phyloP scores from a whole-genome alignment of 2,797 vertebrate genomes.

The Sebastes diploproa region DNA sequence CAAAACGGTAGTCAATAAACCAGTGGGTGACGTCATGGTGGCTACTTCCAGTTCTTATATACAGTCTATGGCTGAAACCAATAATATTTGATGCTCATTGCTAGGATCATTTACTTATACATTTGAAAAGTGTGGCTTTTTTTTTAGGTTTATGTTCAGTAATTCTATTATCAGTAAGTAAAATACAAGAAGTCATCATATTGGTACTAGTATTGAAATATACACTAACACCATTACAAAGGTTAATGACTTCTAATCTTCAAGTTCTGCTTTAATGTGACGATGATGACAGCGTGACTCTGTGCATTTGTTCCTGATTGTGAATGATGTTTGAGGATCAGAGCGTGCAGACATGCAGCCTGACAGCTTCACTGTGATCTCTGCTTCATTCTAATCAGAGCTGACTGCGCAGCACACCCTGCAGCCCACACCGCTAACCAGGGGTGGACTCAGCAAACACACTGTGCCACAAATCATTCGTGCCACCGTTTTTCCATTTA shows the following conservation, averaged over 20 bases:
- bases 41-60: background rate
- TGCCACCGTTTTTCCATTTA: background rate
- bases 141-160: background rate
- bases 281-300: background rate
- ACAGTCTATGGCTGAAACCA: background rate
- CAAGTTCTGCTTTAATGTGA: background rate
- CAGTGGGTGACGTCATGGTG: background rate
- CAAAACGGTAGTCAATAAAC: background rate
- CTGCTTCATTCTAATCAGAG: background rate
- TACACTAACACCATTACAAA: background rate
- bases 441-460: background rate
- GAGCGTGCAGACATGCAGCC: background rate
- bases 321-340: background rate
- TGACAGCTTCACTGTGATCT: background rate
- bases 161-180: background rate
- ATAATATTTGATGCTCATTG: background rate
- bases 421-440: background rate
- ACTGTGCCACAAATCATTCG: background rate
- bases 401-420: background rate
- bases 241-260: background rate
- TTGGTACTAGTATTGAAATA: background rate
- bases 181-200: background rate
- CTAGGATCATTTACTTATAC: background rate
- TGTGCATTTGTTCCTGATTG: background rate
- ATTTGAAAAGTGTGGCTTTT: background rate